Percentiles rank a stretch among this genome's conserved stretches.
Evolutionary conservation across 2,888 invertebrate species (phyloP).

Genomic region (Caenorhabditis sp.): DNA sequence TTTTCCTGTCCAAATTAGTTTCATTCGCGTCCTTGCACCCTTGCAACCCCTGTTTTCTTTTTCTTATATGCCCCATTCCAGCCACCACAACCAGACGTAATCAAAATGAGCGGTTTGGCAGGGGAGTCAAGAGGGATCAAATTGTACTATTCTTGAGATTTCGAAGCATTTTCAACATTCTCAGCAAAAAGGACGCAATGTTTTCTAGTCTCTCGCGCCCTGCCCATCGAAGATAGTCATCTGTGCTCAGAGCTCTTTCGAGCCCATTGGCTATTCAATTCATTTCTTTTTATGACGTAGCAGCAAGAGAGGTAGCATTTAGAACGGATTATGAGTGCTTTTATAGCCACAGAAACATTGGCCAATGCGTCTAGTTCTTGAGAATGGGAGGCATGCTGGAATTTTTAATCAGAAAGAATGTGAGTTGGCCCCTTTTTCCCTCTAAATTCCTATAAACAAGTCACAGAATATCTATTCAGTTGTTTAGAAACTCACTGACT

Average conservation of each 20-base stretch:
- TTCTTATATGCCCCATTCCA: constrained; percentile 1
- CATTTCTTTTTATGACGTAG: constrained; percentile 16
- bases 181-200: neutral
- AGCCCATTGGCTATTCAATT: neutral
- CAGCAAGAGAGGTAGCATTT: neutral
- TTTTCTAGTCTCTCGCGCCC: constrained; percentile 39
- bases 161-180: neutral
- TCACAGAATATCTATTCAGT: neutral
- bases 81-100: constrained; percentile 6
- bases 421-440: neutral
- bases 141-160: constrained; percentile 30
- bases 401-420: neutral
- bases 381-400: too few species aligned
- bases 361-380: too few species aligned
- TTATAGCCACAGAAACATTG: too few species aligned
- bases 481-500: too few species aligned
- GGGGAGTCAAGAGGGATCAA: constrained; percentile 14
- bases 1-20: constrained; percentile 21
- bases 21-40: constrained; percentile 5
- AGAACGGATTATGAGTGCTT: too few species aligned
- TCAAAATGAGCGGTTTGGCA: constrained; percentile 12
- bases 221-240: constrained; percentile 37
- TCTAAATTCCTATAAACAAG: neutral
- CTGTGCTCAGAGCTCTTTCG: constrained; percentile 4
- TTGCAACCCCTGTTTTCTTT: neutral